phyloP scores from a whole-genome alignment of 92 coral and sea anemone species.

The Parazoanthus darwini region DNA sequence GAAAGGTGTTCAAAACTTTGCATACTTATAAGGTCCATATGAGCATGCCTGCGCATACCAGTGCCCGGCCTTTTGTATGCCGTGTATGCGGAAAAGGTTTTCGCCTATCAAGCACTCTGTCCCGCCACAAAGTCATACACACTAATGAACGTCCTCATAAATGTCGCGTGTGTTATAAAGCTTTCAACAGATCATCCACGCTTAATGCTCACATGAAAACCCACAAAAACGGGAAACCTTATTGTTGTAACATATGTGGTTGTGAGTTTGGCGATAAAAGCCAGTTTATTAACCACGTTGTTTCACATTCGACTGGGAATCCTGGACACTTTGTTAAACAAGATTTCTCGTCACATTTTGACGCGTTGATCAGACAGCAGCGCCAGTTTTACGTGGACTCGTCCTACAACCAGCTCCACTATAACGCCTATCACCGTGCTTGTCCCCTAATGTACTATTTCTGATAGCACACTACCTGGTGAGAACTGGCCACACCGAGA shows the following conservation, averaged over 20 bases:
- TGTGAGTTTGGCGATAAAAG: constrained; percentile 3
- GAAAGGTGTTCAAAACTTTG: constrained; percentile 41
- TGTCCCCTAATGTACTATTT: neutral
- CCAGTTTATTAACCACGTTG: neutral
- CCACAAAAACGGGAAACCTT: neutral
- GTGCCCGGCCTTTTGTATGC: constrained; percentile 42
- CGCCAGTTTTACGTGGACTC: neutral
- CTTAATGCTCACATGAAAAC: constrained; percentile 42
- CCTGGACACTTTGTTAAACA: neutral
- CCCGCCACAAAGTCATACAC: constrained; percentile 52
- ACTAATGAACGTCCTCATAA: constrained; percentile 49
- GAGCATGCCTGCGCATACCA: constrained; percentile 50
- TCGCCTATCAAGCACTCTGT: constrained; percentile 52
- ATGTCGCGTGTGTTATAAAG: constrained; percentile 42
- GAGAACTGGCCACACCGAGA: neutral
- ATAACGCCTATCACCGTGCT: neutral
- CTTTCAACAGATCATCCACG: constrained; percentile 49
- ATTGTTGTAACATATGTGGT: neutral
- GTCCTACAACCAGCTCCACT: neutral
- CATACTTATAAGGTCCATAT: constrained; percentile 43
- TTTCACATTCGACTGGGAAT: neutral
- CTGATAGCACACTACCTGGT: neutral
- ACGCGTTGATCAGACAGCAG: neutral
- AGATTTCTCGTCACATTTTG: neutral
- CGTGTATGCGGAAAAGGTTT: constrained; percentile 53